These are phyloP conservation scores for Bolinopsis microptera DNA, from an alignment of 37 sponge, comb jelly and placozoan genomes.

Conservation along the genomic window DNA sequence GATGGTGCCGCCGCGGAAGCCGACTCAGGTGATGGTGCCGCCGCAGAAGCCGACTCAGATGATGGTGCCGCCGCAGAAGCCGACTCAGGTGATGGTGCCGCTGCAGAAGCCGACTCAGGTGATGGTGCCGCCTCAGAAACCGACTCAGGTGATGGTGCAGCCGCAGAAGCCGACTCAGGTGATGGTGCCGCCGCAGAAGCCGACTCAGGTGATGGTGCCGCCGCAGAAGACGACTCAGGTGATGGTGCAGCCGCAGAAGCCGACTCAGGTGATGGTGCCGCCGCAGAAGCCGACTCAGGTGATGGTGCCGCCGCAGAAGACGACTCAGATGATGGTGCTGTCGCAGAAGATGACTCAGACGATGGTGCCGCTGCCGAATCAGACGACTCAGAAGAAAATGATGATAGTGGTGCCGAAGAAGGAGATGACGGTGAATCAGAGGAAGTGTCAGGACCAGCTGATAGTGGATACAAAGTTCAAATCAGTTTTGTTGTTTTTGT, in stretches of 20 bases:
- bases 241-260: neutral
- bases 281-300: too few species aligned
- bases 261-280: neutral
- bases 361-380: neutral
- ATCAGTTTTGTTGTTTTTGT: neutral
- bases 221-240: too few species aligned
- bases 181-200: neutral
- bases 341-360: too few species aligned
- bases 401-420: neutral
- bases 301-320: neutral
- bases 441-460: neutral
- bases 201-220: neutral
- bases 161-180: too few species aligned
- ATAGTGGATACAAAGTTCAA: neutral
- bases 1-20: neutral
- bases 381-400: neutral
- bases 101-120: neutral
- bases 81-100: neutral
- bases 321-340: neutral
- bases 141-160: neutral
- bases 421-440: too few species aligned
- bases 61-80: neutral
- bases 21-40: neutral
- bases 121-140: neutral
- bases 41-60: neutral